phyloP scores from a whole-genome alignment of 2,113 vertebrate genomes.

The Cephalopholis sonnerati region DNA sequence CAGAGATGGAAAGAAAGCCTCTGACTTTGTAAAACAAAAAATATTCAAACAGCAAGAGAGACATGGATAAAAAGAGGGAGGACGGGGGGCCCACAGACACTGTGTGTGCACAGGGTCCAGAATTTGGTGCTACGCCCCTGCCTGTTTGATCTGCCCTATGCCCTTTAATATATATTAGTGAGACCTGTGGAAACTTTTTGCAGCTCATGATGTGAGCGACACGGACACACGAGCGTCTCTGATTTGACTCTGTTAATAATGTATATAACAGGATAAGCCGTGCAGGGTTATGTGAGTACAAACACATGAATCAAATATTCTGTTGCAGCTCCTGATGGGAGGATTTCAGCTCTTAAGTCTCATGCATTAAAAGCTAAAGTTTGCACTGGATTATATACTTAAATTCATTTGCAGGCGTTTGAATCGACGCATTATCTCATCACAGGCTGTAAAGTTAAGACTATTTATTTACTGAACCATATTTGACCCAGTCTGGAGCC shows the following conservation, averaged over 20 bases:
- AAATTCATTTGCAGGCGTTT: slow-evolving; percentile 47
- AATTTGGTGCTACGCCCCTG: too few species aligned
- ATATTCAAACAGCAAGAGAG: too few species aligned
- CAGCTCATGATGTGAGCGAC: neutral
- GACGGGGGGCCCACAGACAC: too few species aligned
- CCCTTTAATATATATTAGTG: too few species aligned
- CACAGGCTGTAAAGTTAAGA: slow-evolving; percentile 37
- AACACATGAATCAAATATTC: slow-evolving; percentile 11
- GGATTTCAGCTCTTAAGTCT: slow-evolving; percentile 31
- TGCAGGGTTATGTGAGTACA: neutral
- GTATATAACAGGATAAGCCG: neutral
- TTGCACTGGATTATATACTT: slow-evolving; percentile 50
- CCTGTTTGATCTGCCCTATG: too few species aligned
- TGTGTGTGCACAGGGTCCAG: too few species aligned
- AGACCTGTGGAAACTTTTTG: neutral
- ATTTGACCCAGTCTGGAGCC: slow-evolving; percentile 65
- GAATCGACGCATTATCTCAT: slow-evolving; percentile 60
- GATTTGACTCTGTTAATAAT: slow-evolving; percentile 27
- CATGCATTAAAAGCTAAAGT: slow-evolving; percentile 26
- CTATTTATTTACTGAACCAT: slow-evolving; percentile 77
- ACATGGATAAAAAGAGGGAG: too few species aligned
- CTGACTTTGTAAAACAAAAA: too few species aligned
- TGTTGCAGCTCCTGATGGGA: slow-evolving; percentile 17
- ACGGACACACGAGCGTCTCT: neutral
- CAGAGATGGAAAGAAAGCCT: too few species aligned